phyloP scores from a whole-genome alignment of 2,888 invertebrate genomes.

The Psylliodes chrysocephalus region DNA sequence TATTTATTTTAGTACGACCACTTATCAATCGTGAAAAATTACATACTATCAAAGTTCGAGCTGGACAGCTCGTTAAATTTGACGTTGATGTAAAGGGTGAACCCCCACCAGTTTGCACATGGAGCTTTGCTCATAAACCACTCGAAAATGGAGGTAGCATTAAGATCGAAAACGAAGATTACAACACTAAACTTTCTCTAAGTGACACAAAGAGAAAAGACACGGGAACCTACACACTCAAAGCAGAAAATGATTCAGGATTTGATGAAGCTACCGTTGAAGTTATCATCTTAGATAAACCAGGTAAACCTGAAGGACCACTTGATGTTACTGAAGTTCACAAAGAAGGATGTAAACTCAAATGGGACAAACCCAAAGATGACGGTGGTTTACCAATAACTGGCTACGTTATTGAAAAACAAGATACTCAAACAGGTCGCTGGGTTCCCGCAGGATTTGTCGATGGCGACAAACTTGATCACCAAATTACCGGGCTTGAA shows the following conservation, averaged over 20 bases:
- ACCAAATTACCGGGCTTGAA: constrained; percentile 88
- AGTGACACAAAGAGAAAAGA: constrained; percentile 84
- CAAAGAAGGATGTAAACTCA: constrained; percentile 92
- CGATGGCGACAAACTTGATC: constrained; percentile 83
- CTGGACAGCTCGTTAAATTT: constrained; percentile 88
- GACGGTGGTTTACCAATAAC: constrained; percentile 94
- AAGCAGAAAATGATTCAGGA: constrained; percentile 93
- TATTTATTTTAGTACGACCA: constrained; percentile 82
- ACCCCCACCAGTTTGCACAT: constrained; percentile 91
- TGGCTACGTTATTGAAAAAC: constrained; percentile 93
- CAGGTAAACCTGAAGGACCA: constrained; percentile 90
- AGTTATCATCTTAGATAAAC: constrained; percentile 85
- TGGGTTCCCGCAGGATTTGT: constrained; percentile 90
- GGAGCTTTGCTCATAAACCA: constrained; percentile 77
- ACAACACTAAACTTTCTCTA: constrained; percentile 87
- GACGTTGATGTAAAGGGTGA: constrained; percentile 97
- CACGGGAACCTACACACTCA: constrained; percentile 90
- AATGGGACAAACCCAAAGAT: constrained; percentile 96
- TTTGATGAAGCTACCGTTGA: constrained; percentile 94
- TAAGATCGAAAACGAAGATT: constrained; percentile 90
- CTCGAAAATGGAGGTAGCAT: constrained; percentile 75
- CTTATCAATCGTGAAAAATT: constrained; percentile 94
- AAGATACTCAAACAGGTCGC: constrained; percentile 87
- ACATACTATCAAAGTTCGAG: constrained; percentile 86
- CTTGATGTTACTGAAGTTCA: constrained; percentile 90